Evolutionary conservation across 2,888 invertebrate species (phyloP).

Genomic region (Dyspetes luteomarginatus): DNA sequence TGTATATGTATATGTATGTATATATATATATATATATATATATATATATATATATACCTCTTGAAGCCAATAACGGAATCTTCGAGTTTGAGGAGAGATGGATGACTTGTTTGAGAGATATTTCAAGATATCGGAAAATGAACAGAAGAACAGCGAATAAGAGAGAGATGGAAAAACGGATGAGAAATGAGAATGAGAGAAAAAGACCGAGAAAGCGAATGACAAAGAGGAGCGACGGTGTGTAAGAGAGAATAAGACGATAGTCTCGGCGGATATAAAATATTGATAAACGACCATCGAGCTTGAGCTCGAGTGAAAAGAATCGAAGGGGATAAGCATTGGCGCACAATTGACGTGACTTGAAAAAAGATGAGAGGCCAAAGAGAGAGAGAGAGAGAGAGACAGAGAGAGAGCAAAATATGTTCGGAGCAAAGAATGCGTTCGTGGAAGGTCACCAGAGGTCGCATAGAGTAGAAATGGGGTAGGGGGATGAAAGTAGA

Average conservation of each 20-base stretch:
- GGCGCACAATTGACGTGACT: not conserved
- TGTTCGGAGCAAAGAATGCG: constrained; percentile 8
- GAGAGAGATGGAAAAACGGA: not conserved
- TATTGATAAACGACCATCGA: constrained; percentile 1
- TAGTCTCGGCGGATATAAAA: not conserved
- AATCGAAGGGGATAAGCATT: constrained; percentile 8
- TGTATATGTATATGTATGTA: not conserved
- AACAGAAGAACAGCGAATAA: not conserved
- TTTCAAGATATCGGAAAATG: not conserved
- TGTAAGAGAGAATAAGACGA: not conserved
- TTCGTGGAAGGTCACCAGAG: constrained; percentile 6
- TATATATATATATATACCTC: not conserved
- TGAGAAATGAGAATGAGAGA: not conserved
- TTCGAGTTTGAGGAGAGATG: not conserved
- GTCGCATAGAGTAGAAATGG: too few species aligned
- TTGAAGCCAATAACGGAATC: not conserved
- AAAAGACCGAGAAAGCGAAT: not conserved
- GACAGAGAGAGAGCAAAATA: too few species aligned
- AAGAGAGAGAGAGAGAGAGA: too few species aligned
- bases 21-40: not conserved
- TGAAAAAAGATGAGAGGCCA: not conserved
- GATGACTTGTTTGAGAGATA: constrained; percentile 5
- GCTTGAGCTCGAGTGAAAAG: not conserved
- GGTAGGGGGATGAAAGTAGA: constrained; percentile 23
- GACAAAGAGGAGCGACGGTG: not conserved